Evolutionary conservation across 2,797 vertebrate genomes (phyloP).

Genomic region (Garrulus glandarius): DNA sequence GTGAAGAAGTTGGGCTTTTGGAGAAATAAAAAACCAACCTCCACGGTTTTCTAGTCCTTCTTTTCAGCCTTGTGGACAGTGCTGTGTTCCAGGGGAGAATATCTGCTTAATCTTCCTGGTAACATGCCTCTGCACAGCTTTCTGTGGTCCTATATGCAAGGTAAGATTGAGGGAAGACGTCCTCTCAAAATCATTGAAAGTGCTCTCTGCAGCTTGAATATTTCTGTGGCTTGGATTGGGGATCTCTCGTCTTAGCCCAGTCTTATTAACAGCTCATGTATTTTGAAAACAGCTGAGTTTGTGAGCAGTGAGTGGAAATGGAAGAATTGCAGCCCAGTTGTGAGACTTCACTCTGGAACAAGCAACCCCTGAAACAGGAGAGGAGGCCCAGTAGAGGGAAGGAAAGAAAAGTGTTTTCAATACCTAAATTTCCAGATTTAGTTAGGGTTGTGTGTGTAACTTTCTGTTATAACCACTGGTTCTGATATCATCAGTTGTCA

Average conservation of each 20-base stretch:
- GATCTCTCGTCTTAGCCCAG: neutral
- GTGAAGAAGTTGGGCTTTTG: neutral
- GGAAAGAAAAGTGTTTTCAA: neutral
- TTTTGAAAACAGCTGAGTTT: neutral
- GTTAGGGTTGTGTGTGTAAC: neutral
- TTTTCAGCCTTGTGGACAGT: neutral
- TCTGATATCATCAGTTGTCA: neutral
- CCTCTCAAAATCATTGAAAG: neutral
- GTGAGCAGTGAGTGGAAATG: neutral
- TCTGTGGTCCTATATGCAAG: neutral
- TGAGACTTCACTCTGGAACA: neutral
- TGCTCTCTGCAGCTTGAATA: neutral
- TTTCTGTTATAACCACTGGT: neutral
- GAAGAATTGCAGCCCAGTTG: neutral
- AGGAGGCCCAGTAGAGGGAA: constrained; percentile 10
- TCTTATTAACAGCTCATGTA: neutral
- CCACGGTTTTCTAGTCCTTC: neutral
- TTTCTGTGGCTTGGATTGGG: neutral
- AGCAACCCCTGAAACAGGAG: neutral
- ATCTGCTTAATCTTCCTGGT: neutral
- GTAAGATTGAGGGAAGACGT: neutral
- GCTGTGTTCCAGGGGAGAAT: neutral
- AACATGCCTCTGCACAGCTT: neutral
- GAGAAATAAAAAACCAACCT: neutral
- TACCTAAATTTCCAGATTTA: neutral